A percentile compares a stretch with the other conserved stretches of the same genome.
Evolutionary conservation across 2,113 vertebrate genomes (phyloP).

Genomic region (Microcebus jonahi): DNA sequence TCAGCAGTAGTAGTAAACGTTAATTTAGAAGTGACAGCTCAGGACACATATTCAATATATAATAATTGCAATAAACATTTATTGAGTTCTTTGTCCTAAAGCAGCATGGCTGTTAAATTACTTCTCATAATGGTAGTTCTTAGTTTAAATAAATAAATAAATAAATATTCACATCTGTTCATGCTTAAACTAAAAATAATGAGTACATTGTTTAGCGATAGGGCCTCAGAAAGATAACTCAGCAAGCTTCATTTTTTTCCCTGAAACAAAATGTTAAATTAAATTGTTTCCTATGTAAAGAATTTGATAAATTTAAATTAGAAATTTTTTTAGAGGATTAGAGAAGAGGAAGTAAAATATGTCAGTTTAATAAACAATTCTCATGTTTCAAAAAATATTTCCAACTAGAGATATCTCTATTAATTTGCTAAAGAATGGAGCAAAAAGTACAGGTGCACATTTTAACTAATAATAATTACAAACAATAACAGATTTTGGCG

Average conservation of each 20-base stretch:
- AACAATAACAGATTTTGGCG: neutral
- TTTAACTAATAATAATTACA: neutral
- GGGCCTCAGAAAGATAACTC: neutral
- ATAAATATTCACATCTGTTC: slow-evolving; percentile 46
- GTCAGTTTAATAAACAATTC: neutral
- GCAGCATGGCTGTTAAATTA: slow-evolving; percentile 20
- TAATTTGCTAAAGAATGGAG: neutral
- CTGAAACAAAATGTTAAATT: slow-evolving; percentile 34
- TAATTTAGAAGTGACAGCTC: neutral
- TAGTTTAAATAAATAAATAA: slow-evolving; percentile 59
- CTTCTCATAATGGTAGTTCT: neutral
- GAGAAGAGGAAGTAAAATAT: neutral
- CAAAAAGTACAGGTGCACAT: neutral
- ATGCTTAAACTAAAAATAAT: slow-evolving; percentile 56
- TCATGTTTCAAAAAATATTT: slow-evolving; percentile 10
- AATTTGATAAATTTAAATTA: slow-evolving; percentile 26
- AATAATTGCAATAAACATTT: slow-evolving; percentile 4
- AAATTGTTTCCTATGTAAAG: neutral
- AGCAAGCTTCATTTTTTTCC: slow-evolving; percentile 7
- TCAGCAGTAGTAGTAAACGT: neutral
- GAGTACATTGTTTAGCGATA: slow-evolving; percentile 6
- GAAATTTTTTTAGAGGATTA: neutral
- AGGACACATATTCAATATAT: neutral
- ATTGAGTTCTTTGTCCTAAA: slow-evolving; percentile 31
- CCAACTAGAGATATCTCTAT: neutral